Evolutionary conservation across 2,113 vertebrate species (phyloP).

Genomic region (Misgurnus anguillicaudatus): DNA sequence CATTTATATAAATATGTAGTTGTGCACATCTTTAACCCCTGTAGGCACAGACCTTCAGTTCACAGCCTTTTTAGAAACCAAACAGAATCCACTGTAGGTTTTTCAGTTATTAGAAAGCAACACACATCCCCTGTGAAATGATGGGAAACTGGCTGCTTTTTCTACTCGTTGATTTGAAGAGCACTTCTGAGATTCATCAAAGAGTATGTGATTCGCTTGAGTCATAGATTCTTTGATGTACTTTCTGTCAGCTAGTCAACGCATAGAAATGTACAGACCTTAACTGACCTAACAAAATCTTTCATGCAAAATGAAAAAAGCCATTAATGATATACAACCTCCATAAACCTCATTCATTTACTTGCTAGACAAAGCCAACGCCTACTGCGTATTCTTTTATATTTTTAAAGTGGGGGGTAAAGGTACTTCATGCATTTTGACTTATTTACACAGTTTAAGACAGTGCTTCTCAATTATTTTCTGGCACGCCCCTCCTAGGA

Average conservation of each 20-base stretch:
- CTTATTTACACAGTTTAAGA: no score
- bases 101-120: background rate
- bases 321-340: background rate
- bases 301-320: background rate
- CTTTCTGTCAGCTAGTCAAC: background rate
- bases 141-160: background rate
- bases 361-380: no score
- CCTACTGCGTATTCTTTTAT: no score
- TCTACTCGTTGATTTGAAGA: conserved; percentile 7
- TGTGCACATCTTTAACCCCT: no score
- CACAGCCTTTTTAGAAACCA: background rate
- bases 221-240: background rate
- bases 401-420: no score
- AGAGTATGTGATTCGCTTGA: background rate
- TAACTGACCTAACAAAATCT: background rate
- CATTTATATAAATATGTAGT: no score
- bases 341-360: background rate
- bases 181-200: background rate
- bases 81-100: background rate
- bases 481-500: no score
- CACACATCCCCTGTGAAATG: background rate
- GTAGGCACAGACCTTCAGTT: background rate
- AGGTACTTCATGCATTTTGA: no score
- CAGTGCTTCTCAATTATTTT: no score
- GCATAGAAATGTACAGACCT: background rate